phyloP scores from a whole-genome alignment of 1,140 invertebrate genomes.

The Caenorhabditis briggsae region DNA sequence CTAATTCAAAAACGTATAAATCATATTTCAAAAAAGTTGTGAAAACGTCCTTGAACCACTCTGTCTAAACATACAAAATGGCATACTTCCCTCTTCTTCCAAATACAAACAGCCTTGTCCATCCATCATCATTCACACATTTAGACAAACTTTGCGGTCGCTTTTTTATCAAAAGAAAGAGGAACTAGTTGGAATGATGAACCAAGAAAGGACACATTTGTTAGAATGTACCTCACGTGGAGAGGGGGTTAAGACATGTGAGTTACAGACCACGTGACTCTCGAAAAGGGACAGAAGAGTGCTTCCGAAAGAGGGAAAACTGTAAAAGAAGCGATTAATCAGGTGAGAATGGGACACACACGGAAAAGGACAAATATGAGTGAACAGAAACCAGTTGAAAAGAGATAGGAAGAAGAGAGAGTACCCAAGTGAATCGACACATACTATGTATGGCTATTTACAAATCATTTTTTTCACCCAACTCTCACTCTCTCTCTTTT shows the following conservation, averaged over 20 bases:
- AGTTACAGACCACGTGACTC: constrained; percentile 46
- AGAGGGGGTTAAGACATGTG: constrained; percentile 8
- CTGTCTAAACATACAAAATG: too few species aligned
- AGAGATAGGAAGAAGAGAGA: background rate
- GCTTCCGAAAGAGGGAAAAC: background rate
- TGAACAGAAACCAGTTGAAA: constrained; percentile 12
- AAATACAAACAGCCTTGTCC: constrained; percentile 32
- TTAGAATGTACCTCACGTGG: background rate
- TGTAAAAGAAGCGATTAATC: background rate
- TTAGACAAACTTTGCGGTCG: constrained; percentile 46
- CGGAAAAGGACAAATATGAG: background rate
- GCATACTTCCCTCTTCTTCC: background rate
- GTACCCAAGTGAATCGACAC: background rate
- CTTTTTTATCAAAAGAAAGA: background rate
- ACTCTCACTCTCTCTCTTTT: background rate
- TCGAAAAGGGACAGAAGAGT: background rate
- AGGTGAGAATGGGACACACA: background rate
- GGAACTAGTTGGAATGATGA: constrained; percentile 55
- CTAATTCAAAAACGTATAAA: too few species aligned
- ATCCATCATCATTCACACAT: constrained; percentile 32
- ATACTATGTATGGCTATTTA: constrained; percentile 6
- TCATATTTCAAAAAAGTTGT: background rate
- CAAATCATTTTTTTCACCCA: background rate
- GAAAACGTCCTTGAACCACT: background rate
- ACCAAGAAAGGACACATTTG: constrained; percentile 38